phyloP scores from a whole-genome alignment of 2,888 invertebrate species.

The Caradrina clavipalpis region DNA sequence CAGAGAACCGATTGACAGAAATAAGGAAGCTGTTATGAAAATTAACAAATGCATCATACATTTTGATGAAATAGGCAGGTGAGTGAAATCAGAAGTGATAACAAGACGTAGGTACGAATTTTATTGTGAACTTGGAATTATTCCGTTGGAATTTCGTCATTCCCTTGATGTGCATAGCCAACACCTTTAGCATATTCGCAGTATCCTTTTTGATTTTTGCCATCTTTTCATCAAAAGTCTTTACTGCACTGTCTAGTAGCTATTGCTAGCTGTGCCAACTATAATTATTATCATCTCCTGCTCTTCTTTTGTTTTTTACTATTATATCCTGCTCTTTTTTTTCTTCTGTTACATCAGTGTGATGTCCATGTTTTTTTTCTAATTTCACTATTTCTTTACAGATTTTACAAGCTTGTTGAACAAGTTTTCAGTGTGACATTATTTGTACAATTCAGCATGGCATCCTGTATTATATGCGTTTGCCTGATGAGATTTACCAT shows the following conservation, averaged over 20 bases:
- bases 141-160: too few relatives aligned
- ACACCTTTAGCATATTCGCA: too few relatives aligned
- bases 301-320: too few relatives aligned
- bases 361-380: too few relatives aligned
- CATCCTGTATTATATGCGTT: slow-evolving; percentile 80
- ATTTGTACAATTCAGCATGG: slow-evolving; percentile 78
- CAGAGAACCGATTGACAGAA: slow-evolving; percentile 19
- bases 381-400: slow-evolving; percentile 57
- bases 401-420: slow-evolving; percentile 76
- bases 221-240: too few relatives aligned
- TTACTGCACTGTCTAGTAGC: too few relatives aligned
- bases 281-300: too few relatives aligned
- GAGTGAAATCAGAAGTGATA: slow-evolving; percentile 50
- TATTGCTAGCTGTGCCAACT: too few relatives aligned
- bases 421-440: slow-evolving; percentile 74
- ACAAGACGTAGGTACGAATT: background rate
- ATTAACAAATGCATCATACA: slow-evolving; percentile 74
- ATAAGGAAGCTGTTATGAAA: slow-evolving; percentile 58
- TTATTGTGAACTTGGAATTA: background rate
- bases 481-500: slow-evolving; percentile 80
- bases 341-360: too few relatives aligned
- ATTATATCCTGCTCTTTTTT: too few relatives aligned
- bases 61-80: slow-evolving; percentile 75
- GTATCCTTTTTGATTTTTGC: too few relatives aligned
- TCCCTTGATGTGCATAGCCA: too few relatives aligned